Base-by-base conservation (phyloP, 2,113 vertebrate genomes). In the Aphyosemion australe region DNA sequence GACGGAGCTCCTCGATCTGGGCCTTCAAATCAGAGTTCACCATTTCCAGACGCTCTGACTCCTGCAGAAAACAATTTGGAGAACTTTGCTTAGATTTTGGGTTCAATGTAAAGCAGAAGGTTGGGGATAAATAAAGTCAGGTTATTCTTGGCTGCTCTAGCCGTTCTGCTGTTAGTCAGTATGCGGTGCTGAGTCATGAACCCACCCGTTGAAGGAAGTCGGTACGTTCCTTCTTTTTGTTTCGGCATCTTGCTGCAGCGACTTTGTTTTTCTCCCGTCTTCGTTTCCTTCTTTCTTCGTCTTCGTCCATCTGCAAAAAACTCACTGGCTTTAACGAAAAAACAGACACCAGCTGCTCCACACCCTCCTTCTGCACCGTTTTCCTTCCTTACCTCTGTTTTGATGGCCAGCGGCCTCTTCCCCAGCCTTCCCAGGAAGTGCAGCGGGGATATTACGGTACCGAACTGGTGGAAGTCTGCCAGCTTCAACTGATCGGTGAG, bases 191-290 rank as follows among this genome's bases (percentile, higher is more conserved):
- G 72, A 55, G 58, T 84, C 76, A 64, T 60, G 26, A 13, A 86
- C 94, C 90, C 82, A 98, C 97, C 94, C 94, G 90, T 87, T 98
- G 97, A 79, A 99, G 94, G 83, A 97, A 98, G 88, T 99, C 97
- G 0, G 97, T 99, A 42, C 96, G 94, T 85, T 99, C 96, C 88
- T 98, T 98, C 92, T 98, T 99, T 90, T 97, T 98, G 92, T 98
- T 98, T 62, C 96, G 95, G 93, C 97, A 99, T 47, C 96, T 93
- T 0, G 96, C 97, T 2, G 97, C 97, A 0, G 97, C 97, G 0
- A 99, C 96, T 78, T 99, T 99, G 91, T 99, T 99, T 87, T 98
- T 98, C 85, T 99, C 97, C 61, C 97, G 87, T 78, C 97, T 93
- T 69, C 97, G 94, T 94, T 96, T 97, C 92, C 95, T 93, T 60